Evolutionary conservation across 2,113 vertebrate species (phyloP).

Genomic region (Sclerurus mexicanus): DNA sequence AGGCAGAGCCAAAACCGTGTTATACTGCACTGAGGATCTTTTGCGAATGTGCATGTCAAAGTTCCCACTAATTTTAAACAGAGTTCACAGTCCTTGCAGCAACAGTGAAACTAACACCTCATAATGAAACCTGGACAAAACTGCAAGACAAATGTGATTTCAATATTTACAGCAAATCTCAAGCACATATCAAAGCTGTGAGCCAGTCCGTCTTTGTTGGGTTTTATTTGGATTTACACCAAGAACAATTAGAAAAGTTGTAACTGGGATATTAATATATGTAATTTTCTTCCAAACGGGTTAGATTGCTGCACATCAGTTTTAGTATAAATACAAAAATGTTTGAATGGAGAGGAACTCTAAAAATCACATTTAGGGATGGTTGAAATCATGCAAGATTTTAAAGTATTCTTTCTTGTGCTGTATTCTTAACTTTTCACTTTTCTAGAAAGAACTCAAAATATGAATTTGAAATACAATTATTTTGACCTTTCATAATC

Average conservation of each 20-base stretch:
- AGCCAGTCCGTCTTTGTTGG: background rate
- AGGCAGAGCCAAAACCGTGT: background rate
- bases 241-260: background rate
- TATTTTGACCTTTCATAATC: background rate
- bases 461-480: background rate
- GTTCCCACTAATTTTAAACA: conserved; percentile 37
- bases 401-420: background rate
- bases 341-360: background rate
- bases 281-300: background rate
- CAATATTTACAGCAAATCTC: conserved; percentile 45
- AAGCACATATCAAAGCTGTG: conserved; percentile 10
- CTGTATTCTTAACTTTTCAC: background rate
- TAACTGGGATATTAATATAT: background rate
- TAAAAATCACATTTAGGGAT: background rate
- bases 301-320: background rate
- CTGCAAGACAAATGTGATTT: conserved; percentile 41
- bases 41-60: background rate
- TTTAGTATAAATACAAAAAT: background rate
- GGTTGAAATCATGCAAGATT: background rate
- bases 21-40: background rate
- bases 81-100: conserved; percentile 20
- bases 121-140: conserved; percentile 15
- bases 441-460: background rate
- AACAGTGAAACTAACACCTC: conserved; percentile 38
- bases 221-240: conserved; percentile 20